These are phyloP conservation scores for Leucoraja ocellata DNA, from an alignment of 2,797 vertebrate genomes.

Conservation along the genomic window DNA sequence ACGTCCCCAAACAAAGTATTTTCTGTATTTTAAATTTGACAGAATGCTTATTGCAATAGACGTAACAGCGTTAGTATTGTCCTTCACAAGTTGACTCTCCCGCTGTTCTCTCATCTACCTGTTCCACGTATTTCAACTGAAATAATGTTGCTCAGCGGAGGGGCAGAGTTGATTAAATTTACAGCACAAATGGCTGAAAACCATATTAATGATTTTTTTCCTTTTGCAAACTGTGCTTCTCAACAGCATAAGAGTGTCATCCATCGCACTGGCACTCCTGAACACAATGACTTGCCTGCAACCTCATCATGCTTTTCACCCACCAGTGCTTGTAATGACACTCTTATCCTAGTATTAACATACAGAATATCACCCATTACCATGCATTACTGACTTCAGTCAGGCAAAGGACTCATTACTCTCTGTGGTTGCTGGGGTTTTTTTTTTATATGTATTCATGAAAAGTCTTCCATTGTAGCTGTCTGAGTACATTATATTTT, in stretches of 20 bases:
- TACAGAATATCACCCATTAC: slow-evolving; percentile 34
- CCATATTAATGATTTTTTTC: slow-evolving; percentile 18
- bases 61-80: background rate
- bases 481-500: background rate
- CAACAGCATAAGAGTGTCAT: slow-evolving; percentile 23
- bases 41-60: background rate
- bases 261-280: slow-evolving; percentile 32
- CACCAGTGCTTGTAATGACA: slow-evolving; percentile 36
- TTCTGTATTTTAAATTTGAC: background rate
- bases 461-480: slow-evolving; percentile 6
- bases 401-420: slow-evolving; percentile 33
- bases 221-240: slow-evolving; percentile 20
- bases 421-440: background rate
- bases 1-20: background rate
- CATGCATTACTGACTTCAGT: slow-evolving; percentile 31
- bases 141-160: slow-evolving; percentile 21
- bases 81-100: background rate
- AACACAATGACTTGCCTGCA: slow-evolving; percentile 19
- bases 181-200: slow-evolving; percentile 30
- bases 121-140: slow-evolving; percentile 23
- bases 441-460: background rate
- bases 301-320: slow-evolving; percentile 29
- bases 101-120: background rate
- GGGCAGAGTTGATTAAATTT: slow-evolving; percentile 31
- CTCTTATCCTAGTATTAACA: slow-evolving; percentile 32